Evolutionary conservation across 2,888 invertebrate species (phyloP).

Genomic region (Lepidonotus clava): DNA sequence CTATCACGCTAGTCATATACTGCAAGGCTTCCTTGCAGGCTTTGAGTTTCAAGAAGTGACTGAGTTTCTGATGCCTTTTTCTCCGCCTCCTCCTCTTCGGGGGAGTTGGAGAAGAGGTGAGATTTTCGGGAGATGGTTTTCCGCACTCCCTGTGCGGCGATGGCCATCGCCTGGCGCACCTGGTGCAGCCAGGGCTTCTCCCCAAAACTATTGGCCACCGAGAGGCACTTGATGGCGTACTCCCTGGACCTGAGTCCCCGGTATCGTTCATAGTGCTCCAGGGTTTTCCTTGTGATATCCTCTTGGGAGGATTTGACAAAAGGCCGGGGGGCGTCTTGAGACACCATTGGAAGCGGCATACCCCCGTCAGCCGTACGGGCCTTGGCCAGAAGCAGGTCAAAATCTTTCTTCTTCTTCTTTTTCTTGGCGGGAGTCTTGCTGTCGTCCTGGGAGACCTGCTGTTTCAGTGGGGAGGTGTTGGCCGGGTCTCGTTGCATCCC

Average conservation of each 20-base stretch:
- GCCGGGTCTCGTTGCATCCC: background rate
- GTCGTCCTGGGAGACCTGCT: background rate
- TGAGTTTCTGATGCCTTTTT: background rate
- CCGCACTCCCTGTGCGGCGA: slow-evolving; percentile 74
- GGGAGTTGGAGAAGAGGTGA: slow-evolving; percentile 55
- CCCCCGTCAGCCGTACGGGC: slow-evolving; percentile 68
- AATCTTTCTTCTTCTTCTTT: slow-evolving; percentile 31
- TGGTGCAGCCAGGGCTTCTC: slow-evolving; percentile 79
- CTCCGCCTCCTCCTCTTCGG: background rate
- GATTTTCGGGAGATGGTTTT: slow-evolving; percentile 58
- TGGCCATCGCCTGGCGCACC: slow-evolving; percentile 76
- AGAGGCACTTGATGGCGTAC: slow-evolving; percentile 77
- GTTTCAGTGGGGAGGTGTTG: background rate
- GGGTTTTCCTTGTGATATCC: slow-evolving; percentile 60
- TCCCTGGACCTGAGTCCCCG: slow-evolving; percentile 75
- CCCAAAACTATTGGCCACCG: slow-evolving; percentile 77
- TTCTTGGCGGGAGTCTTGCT: background rate
- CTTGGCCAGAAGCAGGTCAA: slow-evolving; percentile 62
- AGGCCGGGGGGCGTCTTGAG: slow-evolving; percentile 62
- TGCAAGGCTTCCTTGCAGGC: background rate
- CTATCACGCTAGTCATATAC: background rate
- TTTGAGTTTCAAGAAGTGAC: slow-evolving; percentile 7
- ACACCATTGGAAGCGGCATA: slow-evolving; percentile 74
- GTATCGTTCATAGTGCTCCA: slow-evolving; percentile 72
- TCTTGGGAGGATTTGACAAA: slow-evolving; percentile 28